Evolutionary conservation across 2,888 invertebrate genomes (phyloP), one percentile per base, ranked within the genome.

Genomic region (Caenorhabditis macrosperma): DNA sequence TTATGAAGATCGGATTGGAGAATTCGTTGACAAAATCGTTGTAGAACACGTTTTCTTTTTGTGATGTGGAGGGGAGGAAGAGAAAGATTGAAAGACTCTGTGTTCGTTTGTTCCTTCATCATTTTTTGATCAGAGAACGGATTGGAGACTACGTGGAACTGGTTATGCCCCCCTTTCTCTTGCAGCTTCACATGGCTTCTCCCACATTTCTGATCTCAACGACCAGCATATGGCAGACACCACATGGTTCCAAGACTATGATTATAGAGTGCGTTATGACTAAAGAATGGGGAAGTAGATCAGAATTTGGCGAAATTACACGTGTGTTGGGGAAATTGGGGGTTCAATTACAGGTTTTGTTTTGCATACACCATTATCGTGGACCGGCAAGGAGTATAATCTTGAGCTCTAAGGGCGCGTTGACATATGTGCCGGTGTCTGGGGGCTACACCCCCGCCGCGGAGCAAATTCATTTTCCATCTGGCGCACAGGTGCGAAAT

Each of bases 51-150:
- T 57, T 68, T 57, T 57, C 52, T 33, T 5, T 5, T 33, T 33
- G 5, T n/a, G n/a, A n/a, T n/a, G n/a, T n/a, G n/a, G n/a, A n/a
- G n/a, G n/a, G n/a, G n/a, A n/a, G n/a, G n/a, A n/a, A 63, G 15
- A 63, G 15, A n/a, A 64, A 30, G 26, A 66, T 15, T 28, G 7
- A 59, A 59, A 35, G 57, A 59, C 68, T 48, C 59, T 68, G 48
- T 50, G 38, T 38, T 38, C 44, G 4, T 17, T 44, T 38, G 9
- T 38, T 17, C 44, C 44, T 17, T 17, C 44, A 17, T 17, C 17
- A 44, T 44, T 44, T n/a, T 48, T 26, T 55, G 66, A 67, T 55
- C 66, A 67, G 48, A 68, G 57, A 44, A 68, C 68, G 48, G 30
- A 48, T n/a, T 24, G 41, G 44, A 33, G 9, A n/a, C n/a, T 44